Conservation (phyloP, 2,797 vertebrate species). For the Kryptopterus vitreolus region DNA sequence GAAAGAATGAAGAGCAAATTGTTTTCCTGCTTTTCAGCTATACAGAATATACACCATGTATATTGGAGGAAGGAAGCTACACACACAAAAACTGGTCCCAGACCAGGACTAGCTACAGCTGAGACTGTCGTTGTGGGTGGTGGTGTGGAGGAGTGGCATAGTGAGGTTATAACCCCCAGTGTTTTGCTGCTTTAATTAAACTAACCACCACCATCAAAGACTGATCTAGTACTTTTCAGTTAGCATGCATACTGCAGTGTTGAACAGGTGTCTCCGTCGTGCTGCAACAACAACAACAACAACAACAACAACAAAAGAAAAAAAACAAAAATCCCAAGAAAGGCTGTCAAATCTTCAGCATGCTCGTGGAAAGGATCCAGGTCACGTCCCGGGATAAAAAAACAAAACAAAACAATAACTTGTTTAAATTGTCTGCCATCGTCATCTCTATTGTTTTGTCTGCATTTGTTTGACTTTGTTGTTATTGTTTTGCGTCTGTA, state of each 20-base stretch:
- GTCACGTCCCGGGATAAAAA: slow-evolving; percentile 22
- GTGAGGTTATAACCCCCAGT: slow-evolving; percentile 61
- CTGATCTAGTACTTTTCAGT: slow-evolving; percentile 61
- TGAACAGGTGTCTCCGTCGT: slow-evolving; percentile 29
- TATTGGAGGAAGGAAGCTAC: too few relatives aligned
- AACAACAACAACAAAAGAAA: slow-evolving; percentile 19
- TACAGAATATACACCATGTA: too few relatives aligned
- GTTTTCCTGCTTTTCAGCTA: too few relatives aligned
- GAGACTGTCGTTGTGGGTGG: too few relatives aligned
- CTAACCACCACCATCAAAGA: slow-evolving; percentile 60
- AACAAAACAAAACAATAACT: too few relatives aligned
- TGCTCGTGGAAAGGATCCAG: not conserved
- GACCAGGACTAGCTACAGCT: too few relatives aligned
- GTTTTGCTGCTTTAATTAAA: slow-evolving; percentile 75
- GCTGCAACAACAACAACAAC: slow-evolving; percentile 14
- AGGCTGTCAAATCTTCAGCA: not conserved
- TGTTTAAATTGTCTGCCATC: slow-evolving; percentile 32
- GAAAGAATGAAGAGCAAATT: too few relatives aligned
- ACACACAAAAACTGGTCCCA: not conserved
- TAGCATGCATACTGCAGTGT: slow-evolving; percentile 16
- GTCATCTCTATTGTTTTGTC: slow-evolving; percentile 28
- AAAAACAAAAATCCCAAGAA: not conserved
- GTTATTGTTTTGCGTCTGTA: slow-evolving; percentile 61
- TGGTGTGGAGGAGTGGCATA: too few relatives aligned
- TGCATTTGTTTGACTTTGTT: slow-evolving; percentile 60